Evolutionary conservation across 2,888 invertebrate genomes (phyloP).

Genomic region (Calliphora vomitoria): DNA sequence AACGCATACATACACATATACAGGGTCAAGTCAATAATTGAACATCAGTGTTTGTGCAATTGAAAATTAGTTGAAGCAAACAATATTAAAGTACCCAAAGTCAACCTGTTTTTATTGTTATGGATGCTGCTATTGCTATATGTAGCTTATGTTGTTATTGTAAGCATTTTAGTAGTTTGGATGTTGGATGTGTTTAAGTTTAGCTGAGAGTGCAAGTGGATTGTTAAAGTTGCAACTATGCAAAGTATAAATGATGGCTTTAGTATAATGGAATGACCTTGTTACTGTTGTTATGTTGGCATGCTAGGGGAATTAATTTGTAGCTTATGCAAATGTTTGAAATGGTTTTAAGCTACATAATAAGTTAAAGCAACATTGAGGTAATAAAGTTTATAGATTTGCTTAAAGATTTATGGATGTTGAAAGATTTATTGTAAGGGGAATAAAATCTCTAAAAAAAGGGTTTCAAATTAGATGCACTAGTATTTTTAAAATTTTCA

Average conservation of each 20-base stretch:
- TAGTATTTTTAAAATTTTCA: too few species aligned
- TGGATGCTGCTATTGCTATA: neutral
- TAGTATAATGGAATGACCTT: neutral
- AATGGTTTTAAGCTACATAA: neutral
- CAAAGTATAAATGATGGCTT: neutral
- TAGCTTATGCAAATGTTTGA: neutral
- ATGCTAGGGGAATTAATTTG: neutral
- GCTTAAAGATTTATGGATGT: too few species aligned
- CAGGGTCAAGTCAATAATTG: neutral
- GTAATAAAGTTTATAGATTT: too few species aligned
- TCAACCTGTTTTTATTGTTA: neutral
- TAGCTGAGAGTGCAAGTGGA: neutral
- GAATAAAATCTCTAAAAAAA: too few species aligned
- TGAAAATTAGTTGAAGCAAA: neutral
- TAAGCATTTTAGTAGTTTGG: too few species aligned
- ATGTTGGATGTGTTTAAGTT: neutral
- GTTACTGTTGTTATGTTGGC: neutral
- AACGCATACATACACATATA: too few species aligned
- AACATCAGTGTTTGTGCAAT: neutral
- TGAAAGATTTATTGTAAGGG: too few species aligned
- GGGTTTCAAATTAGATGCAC: too few species aligned
- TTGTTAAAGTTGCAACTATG: neutral
- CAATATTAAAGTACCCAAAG: slow-evolving; percentile 1
- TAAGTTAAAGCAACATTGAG: neutral
- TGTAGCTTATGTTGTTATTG: neutral